These are phyloP conservation scores for Sarcophaga peregrina DNA, from an alignment of 1,140 invertebrate species.

Conservation along the genomic window DNA sequence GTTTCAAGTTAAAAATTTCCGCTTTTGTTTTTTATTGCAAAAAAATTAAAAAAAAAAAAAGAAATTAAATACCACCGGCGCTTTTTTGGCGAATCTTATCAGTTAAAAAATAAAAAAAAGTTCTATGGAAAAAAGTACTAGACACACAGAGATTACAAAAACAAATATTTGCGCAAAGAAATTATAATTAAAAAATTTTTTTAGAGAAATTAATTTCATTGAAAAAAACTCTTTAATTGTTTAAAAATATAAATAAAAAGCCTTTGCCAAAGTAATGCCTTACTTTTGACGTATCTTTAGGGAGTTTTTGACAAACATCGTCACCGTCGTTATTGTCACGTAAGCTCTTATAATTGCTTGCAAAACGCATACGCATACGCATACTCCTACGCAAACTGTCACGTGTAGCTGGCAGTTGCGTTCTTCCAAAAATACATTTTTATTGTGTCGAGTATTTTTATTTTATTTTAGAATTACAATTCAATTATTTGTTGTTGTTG, in stretches of 20 bases:
- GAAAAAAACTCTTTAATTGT: neutral
- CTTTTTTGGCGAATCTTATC: neutral
- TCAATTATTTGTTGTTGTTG: too few relatives aligned
- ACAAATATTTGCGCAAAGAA: neutral
- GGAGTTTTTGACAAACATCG: too few relatives aligned
- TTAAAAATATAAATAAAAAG: too few relatives aligned
- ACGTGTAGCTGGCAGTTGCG: neutral
- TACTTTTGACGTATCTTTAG: too few relatives aligned
- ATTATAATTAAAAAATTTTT: neutral
- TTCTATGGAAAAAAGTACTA: neutral
- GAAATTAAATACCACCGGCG: too few relatives aligned
- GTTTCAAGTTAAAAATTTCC: constrained; percentile 5
- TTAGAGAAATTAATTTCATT: neutral
- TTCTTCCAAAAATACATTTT: neutral
- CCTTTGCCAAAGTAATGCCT: too few relatives aligned
- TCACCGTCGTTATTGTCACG: neutral
- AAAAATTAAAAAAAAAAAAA: too few relatives aligned
- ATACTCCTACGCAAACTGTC: neutral
- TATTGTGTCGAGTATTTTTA: neutral
- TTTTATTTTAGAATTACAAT: too few relatives aligned
- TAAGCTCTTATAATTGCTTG: neutral
- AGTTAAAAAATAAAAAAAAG: neutral
- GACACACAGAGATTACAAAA: neutral
- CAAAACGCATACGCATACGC: neutral
- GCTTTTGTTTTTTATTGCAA: too few relatives aligned